Conservation (phyloP, 92 coral and sea anemone species). For the Isaurus tuberculatus region DNA sequence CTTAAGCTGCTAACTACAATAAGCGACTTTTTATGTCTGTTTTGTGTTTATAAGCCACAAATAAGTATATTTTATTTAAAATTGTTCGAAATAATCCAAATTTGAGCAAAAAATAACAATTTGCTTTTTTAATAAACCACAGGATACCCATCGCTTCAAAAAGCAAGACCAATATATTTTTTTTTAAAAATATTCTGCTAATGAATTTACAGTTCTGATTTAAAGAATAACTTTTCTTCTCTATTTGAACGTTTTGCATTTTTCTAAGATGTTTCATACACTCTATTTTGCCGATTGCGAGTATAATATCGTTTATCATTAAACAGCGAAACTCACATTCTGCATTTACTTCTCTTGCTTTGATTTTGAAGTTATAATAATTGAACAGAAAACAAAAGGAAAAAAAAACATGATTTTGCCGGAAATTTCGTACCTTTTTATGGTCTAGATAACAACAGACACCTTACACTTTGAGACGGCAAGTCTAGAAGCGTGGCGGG, state of each 20-base stretch:
- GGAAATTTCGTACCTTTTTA: too few relatives aligned
- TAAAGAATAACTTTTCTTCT: constrained; percentile 13
- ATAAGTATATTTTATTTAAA: constrained; percentile 1
- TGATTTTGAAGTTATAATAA: too few relatives aligned
- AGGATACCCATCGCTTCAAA: too few relatives aligned
- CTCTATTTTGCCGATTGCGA: neutral
- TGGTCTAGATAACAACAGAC: too few relatives aligned
- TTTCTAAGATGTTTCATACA: neutral
- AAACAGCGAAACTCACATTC: too few relatives aligned
- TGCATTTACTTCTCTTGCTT: too few relatives aligned
- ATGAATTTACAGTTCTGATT: constrained; percentile 7
- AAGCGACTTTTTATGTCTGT: too few relatives aligned
- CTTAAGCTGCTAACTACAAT: neutral
- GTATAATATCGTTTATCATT: neutral
- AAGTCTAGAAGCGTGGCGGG: too few relatives aligned
- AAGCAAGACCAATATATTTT: neutral
- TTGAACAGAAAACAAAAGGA: too few relatives aligned
- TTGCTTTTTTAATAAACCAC: neutral
- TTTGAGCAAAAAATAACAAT: too few relatives aligned
- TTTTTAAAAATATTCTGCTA: neutral
- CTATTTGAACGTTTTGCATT: too few relatives aligned
- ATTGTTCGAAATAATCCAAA: constrained; percentile 7
- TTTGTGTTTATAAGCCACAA: neutral
- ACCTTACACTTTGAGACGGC: neutral
- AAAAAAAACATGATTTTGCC: too few relatives aligned